phyloP scores from a whole-genome alignment of 2,113 vertebrate species.

The Mormyrus iriodes region DNA sequence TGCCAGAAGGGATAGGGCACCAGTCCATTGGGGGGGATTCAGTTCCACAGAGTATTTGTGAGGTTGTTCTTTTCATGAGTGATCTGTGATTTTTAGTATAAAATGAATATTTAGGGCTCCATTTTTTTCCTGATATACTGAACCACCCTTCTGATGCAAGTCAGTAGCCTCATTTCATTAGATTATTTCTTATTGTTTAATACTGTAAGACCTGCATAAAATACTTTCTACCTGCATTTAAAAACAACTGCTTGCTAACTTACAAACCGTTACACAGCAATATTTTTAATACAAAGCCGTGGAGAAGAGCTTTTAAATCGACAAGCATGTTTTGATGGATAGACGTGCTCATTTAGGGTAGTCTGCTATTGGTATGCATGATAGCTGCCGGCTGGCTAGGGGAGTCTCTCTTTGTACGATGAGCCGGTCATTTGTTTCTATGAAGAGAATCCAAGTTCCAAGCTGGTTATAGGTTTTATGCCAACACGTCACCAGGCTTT shows the following conservation, averaged over 20 bases:
- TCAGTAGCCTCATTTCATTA: neutral
- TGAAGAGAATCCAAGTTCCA: conserved; percentile 3
- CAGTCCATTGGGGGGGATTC: neutral
- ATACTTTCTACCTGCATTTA: neutral
- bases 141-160: neutral
- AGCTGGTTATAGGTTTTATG: conserved; percentile 7
- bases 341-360: neutral
- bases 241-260: neutral
- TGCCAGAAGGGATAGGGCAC: neutral
- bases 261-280: neutral
- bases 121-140: neutral
- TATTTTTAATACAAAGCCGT: neutral
- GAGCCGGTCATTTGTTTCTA: neutral
- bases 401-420: neutral
- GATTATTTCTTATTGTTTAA: neutral
- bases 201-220: neutral
- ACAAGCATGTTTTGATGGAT: neutral
- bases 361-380: neutral
- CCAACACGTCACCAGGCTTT: neutral
- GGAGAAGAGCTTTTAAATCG: neutral
- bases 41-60: neutral
- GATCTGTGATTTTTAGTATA: neutral
- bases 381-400: neutral
- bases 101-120: neutral
- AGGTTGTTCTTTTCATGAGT: neutral